Evolutionary conservation across 2,113 vertebrate species (phyloP).

Genomic region (Mustela nigripes): DNA sequence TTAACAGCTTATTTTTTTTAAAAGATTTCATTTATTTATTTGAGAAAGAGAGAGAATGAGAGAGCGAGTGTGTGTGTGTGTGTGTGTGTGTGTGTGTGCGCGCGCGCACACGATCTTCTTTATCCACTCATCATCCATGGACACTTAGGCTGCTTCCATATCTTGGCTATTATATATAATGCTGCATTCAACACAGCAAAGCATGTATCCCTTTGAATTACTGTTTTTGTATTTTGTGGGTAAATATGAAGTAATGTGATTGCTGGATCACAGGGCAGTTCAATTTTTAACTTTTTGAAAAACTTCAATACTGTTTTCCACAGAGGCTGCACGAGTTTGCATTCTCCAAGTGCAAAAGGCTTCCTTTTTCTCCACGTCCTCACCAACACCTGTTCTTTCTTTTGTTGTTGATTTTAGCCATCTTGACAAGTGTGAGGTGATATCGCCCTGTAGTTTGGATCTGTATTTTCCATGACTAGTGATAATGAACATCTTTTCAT

Average conservation of each 20-base stretch:
- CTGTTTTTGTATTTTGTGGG: background rate
- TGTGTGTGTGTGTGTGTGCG: too few species aligned
- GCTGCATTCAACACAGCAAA: background rate
- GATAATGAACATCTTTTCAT: background rate
- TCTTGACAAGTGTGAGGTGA: background rate
- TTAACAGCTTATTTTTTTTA: background rate
- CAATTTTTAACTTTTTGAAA: background rate
- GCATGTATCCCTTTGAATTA: background rate
- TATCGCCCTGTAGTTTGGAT: background rate
- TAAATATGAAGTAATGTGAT: background rate
- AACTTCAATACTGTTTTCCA: background rate
- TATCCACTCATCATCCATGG: background rate
- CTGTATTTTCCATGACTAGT: background rate
- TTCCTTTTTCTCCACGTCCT: background rate
- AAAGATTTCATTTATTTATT: too few species aligned
- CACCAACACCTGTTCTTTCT: background rate
- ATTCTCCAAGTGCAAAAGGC: background rate
- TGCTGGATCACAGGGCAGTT: background rate
- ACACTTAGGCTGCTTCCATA: background rate
- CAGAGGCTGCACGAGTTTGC: background rate
- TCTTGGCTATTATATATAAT: background rate
- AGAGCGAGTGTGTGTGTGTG: too few species aligned
- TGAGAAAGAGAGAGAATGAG: too few species aligned
- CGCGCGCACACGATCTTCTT: background rate
- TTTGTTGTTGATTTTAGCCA: background rate